Evolutionary conservation across 2,888 invertebrate genomes (phyloP).

Genomic region (Archips crataeganus): DNA sequence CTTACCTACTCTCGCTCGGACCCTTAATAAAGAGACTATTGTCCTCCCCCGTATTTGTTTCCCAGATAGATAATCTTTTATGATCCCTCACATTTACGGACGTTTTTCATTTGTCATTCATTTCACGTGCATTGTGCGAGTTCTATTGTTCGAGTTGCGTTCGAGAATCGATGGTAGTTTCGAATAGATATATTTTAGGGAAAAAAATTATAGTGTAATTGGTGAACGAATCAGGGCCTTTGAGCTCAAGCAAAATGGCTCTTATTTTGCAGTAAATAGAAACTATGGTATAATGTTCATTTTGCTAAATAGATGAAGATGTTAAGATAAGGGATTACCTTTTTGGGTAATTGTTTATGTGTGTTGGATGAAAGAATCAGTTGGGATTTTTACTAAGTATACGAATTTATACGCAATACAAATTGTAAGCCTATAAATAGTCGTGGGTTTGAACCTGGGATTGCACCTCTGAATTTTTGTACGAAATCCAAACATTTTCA

Average conservation of each 20-base stretch:
- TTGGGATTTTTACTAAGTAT: too few relatives aligned
- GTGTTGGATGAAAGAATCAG: too few relatives aligned
- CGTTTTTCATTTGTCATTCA: slow-evolving; percentile 47
- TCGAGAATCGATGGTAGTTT: slow-evolving; percentile 37
- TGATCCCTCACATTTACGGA: slow-evolving; percentile 44
- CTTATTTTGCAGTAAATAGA: neutral
- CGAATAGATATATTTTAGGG: slow-evolving; percentile 22
- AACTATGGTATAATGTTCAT: too few relatives aligned
- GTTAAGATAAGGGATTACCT: too few relatives aligned
- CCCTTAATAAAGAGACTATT: slow-evolving; percentile 46
- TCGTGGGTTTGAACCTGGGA: too few relatives aligned
- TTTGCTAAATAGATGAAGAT: too few relatives aligned
- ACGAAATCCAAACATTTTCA: too few relatives aligned
- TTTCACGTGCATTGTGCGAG: slow-evolving; percentile 30
- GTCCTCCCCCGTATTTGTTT: slow-evolving; percentile 46
- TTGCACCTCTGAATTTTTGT: too few relatives aligned
- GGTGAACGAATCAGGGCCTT: neutral
- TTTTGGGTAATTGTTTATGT: too few relatives aligned
- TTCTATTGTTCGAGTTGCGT: slow-evolving; percentile 26
- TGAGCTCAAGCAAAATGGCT: neutral
- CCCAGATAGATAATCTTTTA: slow-evolving; percentile 47
- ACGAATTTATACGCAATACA: too few relatives aligned
- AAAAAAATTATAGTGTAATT: neutral
- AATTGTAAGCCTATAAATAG: too few relatives aligned
- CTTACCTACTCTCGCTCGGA: slow-evolving; percentile 5